Conservation (phyloP, 2,113 vertebrate species). For the Xiphias gladius region DNA sequence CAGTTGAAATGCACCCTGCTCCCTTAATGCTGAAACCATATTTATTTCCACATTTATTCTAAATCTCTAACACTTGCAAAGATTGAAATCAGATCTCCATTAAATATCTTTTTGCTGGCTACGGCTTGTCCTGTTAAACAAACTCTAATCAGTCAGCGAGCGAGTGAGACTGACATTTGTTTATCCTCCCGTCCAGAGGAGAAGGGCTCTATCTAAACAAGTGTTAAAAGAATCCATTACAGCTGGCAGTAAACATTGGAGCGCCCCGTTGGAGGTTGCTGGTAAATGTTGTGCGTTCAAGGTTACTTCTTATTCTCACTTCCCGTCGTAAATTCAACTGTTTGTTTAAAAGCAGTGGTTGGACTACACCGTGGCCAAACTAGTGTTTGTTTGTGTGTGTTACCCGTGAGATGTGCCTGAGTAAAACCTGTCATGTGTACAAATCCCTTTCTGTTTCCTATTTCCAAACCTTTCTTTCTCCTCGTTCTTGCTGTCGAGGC, state of each 20-base stretch:
- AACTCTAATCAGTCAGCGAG: slow-evolving; percentile 61
- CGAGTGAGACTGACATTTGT: slow-evolving; percentile 56
- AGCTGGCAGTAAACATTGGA: slow-evolving; percentile 54
- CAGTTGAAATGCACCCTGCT: slow-evolving; percentile 35
- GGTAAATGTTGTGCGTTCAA: slow-evolving; percentile 59
- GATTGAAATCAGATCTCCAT: slow-evolving; percentile 66
- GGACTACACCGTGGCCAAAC: neutral
- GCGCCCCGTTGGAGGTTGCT: slow-evolving; percentile 44
- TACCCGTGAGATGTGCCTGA: neutral
- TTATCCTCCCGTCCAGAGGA: slow-evolving; percentile 50
- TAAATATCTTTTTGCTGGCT: slow-evolving; percentile 41
- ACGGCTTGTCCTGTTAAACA: slow-evolving; percentile 62
- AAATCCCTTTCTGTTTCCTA: slow-evolving; percentile 1
- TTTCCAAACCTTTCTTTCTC: slow-evolving; percentile 6
- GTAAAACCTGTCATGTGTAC: slow-evolving; percentile 21
- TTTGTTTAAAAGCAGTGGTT: slow-evolving; percentile 60
- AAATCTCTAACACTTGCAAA: slow-evolving; percentile 51
- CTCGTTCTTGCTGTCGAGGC: neutral
- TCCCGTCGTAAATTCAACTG: slow-evolving; percentile 62
- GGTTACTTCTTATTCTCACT: slow-evolving; percentile 60
- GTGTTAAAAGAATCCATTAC: slow-evolving; percentile 70
- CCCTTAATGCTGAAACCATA: slow-evolving; percentile 31
- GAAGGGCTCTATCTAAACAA: slow-evolving; percentile 50
- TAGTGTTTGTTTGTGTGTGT: slow-evolving; percentile 1
- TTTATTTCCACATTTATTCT: slow-evolving; percentile 67